Conservation (phyloP, 2,888 invertebrate species). For the Brenthis ino region DNA sequence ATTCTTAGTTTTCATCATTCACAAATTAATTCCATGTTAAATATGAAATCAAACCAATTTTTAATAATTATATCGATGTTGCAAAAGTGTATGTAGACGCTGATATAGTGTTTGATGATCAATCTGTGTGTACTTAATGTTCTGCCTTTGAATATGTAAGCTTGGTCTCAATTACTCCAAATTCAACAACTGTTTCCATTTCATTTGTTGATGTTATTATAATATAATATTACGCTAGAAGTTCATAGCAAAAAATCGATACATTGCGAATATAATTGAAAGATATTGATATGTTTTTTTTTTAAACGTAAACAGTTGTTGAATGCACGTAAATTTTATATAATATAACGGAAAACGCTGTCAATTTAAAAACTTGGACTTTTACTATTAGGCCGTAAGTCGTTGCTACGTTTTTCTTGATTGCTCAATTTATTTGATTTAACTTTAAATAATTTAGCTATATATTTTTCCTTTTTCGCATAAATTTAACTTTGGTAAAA, state of each 20-base stretch:
- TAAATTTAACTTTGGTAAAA: conserved; percentile 6
- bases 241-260: too few relatives aligned
- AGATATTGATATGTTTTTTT: neutral
- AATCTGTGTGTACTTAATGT: conserved; percentile 44
- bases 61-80: conserved; percentile 34
- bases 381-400: conserved; percentile 66
- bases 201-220: neutral
- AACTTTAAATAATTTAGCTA: conserved; percentile 13
- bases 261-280: neutral
- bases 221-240: neutral
- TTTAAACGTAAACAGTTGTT: conserved; percentile 28
- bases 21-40: conserved; percentile 11
- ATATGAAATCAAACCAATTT: conserved; percentile 31
- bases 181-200: conserved; percentile 24
- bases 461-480: conserved; percentile 13
- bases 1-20: conserved; percentile 9
- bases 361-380: conserved; percentile 76
- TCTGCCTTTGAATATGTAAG: conserved; percentile 65
- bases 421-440: conserved; percentile 53
- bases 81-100: conserved; percentile 34
- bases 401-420: conserved; percentile 57
- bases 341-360: conserved; percentile 73
- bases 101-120: conserved; percentile 37
- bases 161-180: conserved; percentile 68
- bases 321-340: conserved; percentile 62